phyloP scores from a whole-genome alignment of 30 jellyfish, hydroid and myxozoan genomes.

The Hydra vulgaris region DNA sequence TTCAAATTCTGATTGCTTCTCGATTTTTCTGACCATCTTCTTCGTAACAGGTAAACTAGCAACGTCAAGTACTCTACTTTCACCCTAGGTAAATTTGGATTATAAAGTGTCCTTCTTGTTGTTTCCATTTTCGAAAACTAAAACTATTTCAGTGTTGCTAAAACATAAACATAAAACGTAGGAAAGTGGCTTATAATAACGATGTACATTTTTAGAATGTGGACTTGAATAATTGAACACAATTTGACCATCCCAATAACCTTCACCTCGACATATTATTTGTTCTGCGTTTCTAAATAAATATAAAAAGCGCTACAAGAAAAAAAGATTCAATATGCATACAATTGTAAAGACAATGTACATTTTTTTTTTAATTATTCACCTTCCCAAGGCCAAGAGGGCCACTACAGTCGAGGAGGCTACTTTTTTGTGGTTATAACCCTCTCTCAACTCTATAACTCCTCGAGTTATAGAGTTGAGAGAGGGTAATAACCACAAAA shows the following conservation, averaged over 20 bases:
- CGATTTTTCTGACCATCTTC: slow-evolving; percentile 72
- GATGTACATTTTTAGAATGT: slow-evolving; percentile 22
- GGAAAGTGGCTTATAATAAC: not conserved
- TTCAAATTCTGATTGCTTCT: slow-evolving; percentile 61
- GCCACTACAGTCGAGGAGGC: too few species aligned
- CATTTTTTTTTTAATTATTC: too few species aligned
- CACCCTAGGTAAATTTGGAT: slow-evolving; percentile 1
- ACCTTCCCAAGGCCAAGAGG: too few species aligned
- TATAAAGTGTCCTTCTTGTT: not conserved
- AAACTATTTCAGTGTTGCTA: not conserved
- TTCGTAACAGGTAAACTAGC: slow-evolving; percentile 27
- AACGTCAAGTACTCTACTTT: slow-evolving; percentile 27
- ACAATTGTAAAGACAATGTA: too few species aligned
- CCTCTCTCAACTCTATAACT: too few species aligned
- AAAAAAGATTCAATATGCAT: not conserved
- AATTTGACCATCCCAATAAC: slow-evolving; percentile 75
- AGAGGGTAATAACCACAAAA: too few species aligned
- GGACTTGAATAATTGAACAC: slow-evolving; percentile 31
- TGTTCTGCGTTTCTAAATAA: slow-evolving; percentile 22
- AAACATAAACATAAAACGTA: not conserved
- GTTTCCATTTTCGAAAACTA: not conserved
- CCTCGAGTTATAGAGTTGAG: too few species aligned
- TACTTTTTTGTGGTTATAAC: too few species aligned
- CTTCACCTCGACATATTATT: slow-evolving; percentile 68
- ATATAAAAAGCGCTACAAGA: slow-evolving; percentile 18